phyloP scores from a whole-genome alignment of 2,113 vertebrate species.

The Hepsetus odoe region DNA sequence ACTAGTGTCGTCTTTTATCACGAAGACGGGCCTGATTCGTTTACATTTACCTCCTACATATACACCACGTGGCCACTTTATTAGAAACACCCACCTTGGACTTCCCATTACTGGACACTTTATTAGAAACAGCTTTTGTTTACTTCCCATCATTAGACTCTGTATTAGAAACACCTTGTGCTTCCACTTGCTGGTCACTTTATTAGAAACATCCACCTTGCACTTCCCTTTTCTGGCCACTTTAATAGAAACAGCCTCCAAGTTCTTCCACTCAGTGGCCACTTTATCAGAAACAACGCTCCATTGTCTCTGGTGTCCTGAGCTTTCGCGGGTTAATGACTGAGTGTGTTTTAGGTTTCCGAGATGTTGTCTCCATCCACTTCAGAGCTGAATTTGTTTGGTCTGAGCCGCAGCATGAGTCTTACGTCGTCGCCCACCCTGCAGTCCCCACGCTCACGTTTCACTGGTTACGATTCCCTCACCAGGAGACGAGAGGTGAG shows the following conservation, averaged over 20 bases:
- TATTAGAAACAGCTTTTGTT: too few species aligned
- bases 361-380: slow-evolving; percentile 67
- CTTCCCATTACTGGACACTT: too few species aligned
- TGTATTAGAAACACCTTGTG: neutral
- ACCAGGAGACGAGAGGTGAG: slow-evolving; percentile 63
- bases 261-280: too few species aligned
- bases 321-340: neutral
- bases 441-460: slow-evolving; percentile 43
- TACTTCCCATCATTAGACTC: too few species aligned
- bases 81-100: too few species aligned
- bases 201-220: neutral
- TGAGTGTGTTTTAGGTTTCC: slow-evolving; percentile 31
- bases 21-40: too few species aligned
- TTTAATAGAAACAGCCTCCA: neutral
- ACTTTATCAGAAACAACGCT: too few species aligned
- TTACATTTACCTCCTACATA: too few species aligned
- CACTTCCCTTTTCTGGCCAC: neutral
- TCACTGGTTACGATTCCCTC: slow-evolving; percentile 69
- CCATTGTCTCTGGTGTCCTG: too few species aligned
- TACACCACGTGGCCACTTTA: too few species aligned
- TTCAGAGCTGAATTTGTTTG: slow-evolving; percentile 72
- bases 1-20: neutral
- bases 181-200: neutral
- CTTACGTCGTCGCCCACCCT: slow-evolving; percentile 46
- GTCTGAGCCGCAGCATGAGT: slow-evolving; percentile 66